Evolutionary conservation across 2,113 vertebrate species (phyloP), one percentile per base, ranked within the genome.

Genomic region (Litocranius walleri): DNA sequence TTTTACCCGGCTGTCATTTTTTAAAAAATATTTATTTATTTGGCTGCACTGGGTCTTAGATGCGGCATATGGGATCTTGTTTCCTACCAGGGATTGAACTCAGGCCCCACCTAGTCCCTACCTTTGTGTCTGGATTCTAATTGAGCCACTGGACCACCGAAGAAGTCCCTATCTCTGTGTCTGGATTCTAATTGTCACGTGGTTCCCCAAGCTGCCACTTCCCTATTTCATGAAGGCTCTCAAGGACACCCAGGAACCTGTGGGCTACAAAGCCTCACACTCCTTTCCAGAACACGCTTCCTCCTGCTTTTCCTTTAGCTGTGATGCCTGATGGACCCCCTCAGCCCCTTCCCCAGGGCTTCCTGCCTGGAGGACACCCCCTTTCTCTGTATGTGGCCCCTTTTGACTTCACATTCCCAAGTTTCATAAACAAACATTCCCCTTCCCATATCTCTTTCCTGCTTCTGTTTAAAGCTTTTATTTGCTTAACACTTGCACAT

Each of bases 241-340:
- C 29, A 12, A 33, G 33, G 54, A 45, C 40, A 8, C 3, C 1
- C 0, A 1, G 11, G 29, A 33, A 2, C 29, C 36, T 21, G 27
- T 1, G 0, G 30, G 12, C 3, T 1, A 3, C 15, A 23, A 80
- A 59, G 3, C 19, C 52, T 56, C 0, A 5, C 0, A 0, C 21
- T 83, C 8, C 2, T 52, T 62, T 48, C 88, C 9, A 19, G 89
- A n/a, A 50, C 36, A 21, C 2, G 4, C 57, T 67, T 56, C 33
- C 17, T 33, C 62, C 48, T 48, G 25, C 6, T 12, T 59, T 78
- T 54, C 40, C 48, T 36, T 52, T 23, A 7, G n/a, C 54, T 21
- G 5, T 0, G 8, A 89, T 84, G 19, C 27, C 6, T 5, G 82
- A 14, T 43, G 43, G 40, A 17, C 13, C 6, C 61, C 88, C 43